Conservation (phyloP, 1,140 invertebrate genomes). For the Drosophila malerkotliana region DNA sequence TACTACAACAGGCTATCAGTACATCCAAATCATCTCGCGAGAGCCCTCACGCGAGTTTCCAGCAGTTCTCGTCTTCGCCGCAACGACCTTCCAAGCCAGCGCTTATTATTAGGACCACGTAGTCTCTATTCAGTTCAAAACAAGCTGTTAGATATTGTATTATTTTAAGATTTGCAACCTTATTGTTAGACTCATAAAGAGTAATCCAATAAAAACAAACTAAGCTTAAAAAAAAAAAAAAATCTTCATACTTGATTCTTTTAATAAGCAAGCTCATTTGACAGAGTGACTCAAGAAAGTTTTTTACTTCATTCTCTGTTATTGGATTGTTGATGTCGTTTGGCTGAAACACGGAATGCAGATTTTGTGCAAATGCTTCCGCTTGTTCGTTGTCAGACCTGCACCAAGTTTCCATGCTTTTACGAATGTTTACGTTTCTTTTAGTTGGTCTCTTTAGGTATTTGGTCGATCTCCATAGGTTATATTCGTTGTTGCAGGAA, state of each 20-base stretch:
- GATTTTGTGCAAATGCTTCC: conserved; percentile 5
- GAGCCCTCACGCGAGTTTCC: too few relatives aligned
- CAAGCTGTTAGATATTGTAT: too few relatives aligned
- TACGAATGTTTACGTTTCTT: neutral
- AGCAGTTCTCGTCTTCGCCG: too few relatives aligned
- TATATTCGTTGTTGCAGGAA: neutral
- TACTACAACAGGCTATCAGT: too few relatives aligned
- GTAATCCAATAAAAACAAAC: too few relatives aligned
- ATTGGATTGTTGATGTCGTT: neutral
- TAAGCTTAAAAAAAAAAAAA: too few relatives aligned
- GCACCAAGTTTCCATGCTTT: conserved; percentile 6
- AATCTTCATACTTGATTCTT: conserved; percentile 1
- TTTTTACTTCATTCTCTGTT: conserved; percentile 17
- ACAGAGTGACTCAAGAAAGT: conserved; percentile 18
- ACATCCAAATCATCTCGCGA: too few relatives aligned
- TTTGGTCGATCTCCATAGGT: conserved; percentile 4
- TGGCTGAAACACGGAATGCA: neutral
- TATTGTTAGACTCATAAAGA: too few relatives aligned
- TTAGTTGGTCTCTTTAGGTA: conserved; percentile 3
- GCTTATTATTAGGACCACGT: too few relatives aligned
- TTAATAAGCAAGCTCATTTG: conserved; percentile 30
- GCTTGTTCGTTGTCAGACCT: conserved; percentile 3
- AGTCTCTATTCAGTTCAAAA: too few relatives aligned
- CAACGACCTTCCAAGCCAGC: too few relatives aligned
- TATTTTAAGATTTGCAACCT: too few relatives aligned